phyloP scores from a whole-genome alignment of 2,113 vertebrate genomes.

The Solenodon paradoxus region DNA sequence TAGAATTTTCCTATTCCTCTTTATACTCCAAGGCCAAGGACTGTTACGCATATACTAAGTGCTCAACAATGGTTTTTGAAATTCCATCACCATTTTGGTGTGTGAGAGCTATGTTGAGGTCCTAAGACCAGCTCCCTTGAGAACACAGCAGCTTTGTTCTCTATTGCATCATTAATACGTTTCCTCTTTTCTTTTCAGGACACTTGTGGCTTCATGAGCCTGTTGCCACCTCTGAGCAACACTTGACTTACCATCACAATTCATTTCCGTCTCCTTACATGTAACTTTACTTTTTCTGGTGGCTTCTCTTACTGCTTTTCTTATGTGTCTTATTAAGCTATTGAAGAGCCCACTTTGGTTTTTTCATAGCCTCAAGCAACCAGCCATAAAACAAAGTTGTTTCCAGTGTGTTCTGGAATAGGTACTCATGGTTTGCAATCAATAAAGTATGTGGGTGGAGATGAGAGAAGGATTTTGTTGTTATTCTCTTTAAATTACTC shows the following conservation, averaged over 20 bases:
- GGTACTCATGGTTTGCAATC: not conserved
- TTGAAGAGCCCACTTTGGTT: not conserved
- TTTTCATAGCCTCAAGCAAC: not conserved
- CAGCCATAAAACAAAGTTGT: not conserved
- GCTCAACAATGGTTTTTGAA: not conserved
- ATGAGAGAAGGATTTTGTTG: not conserved
- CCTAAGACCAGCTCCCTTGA: not conserved
- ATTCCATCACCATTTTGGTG: not conserved
- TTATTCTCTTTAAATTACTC: not conserved
- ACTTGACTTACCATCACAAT: not conserved
- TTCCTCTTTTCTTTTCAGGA: not conserved
- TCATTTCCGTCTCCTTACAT: not conserved
- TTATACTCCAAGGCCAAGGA: not conserved
- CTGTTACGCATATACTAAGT: not conserved
- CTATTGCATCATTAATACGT: not conserved
- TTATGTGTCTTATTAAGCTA: not conserved
- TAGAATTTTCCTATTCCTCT: not conserved
- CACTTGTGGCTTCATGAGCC: not conserved
- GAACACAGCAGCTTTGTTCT: not conserved
- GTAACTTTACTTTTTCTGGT: not conserved
- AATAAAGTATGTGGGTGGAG: not conserved
- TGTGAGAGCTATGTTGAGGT: not conserved
- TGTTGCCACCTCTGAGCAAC: not conserved
- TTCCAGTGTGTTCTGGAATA: not conserved
- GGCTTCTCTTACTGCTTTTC: not conserved